Evolutionary conservation across 30 jellyfish, hydroid and myxozoan species (phyloP), one percentile per base, ranked within the genome.

Genomic region (Calvadosia cruxmelitensis): DNA sequence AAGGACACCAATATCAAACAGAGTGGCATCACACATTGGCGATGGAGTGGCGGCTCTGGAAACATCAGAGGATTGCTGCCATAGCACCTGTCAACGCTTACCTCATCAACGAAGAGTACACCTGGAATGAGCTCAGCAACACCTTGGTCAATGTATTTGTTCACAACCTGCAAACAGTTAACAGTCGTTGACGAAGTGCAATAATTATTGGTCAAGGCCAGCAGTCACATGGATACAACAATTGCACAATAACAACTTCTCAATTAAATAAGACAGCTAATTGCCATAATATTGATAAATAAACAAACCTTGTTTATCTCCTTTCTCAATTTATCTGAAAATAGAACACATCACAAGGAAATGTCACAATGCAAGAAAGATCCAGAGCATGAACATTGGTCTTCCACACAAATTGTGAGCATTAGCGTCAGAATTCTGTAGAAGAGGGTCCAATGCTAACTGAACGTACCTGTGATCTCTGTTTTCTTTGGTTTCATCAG

Each of bases 101-200:
- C 99, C 80, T 90, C 99, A 64, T 90, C 99, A 29, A 90, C 81
- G 67, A 90, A 90, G 31, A 90, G 77, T 24, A 90, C 99, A n/a
- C 99, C 99, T 1, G 99, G 99, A 2, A 90, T 94, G 26, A 90
- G 78, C 36, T 90, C 99, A 3, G 99, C 99, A 23, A 82, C 93
- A 1, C 99, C 99, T 63, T 90, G 99, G 53, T 90, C 99, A 53
- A 90, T 90, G 66, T 81, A 90, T 34, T 90, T 90, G 66, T 81
- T 82, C 33, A 90, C 99, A 26, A 90, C 95, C 93, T 81, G 72
- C 3, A 33, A 31, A 53, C 27, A 62, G 49, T 27, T 30, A 13
- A 53, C 3, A 32, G 10, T 3, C 20, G 1, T n/a, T n/a, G n/a
- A n/a, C n/a, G n/a, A n/a, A n/a, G n/a, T n/a, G n/a, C 23, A 48